Conservation (phyloP, 2,888 invertebrate species). For the Ochropacha duplaris region DNA sequence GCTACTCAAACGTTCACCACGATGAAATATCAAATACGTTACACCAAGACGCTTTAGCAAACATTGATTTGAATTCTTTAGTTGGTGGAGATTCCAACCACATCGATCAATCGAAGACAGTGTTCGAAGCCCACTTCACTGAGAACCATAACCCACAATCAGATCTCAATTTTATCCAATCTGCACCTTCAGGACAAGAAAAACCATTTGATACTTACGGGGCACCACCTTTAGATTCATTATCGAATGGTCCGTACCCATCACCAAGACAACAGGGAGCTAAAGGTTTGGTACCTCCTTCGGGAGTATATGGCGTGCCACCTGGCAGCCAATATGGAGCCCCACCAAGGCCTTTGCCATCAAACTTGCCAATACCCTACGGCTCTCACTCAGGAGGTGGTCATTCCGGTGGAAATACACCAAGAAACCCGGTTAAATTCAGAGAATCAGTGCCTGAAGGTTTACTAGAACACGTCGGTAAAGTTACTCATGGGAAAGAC, state of each 20-base stretch:
- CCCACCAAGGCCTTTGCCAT: constrained; percentile 55
- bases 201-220: constrained; percentile 64
- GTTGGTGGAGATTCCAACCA: constrained; percentile 75
- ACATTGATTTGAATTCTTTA: constrained; percentile 68
- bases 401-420: constrained; percentile 67
- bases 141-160: constrained; percentile 53
- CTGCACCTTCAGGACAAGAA: constrained; percentile 32
- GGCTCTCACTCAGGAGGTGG: constrained; percentile 72
- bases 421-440: constrained; percentile 86
- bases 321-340: constrained; percentile 78
- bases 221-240: constrained; percentile 71
- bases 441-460: constrained; percentile 89
- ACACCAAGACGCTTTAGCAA: constrained; percentile 69
- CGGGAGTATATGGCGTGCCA: constrained; percentile 84
- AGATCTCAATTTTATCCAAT: constrained; percentile 46
- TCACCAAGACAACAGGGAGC: constrained; percentile 68
- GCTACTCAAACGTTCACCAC: constrained; percentile 64
- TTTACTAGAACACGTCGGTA: constrained; percentile 85
- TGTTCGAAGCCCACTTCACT: constrained; percentile 78
- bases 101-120: constrained; percentile 76
- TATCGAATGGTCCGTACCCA: constrained; percentile 65
- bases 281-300: constrained; percentile 83
- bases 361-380: constrained; percentile 68
- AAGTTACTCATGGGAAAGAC: constrained; percentile 85
- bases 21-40: background rate